Evolutionary conservation across 2,113 vertebrate genomes (phyloP).

Genomic region (Sylvia atricapilla): DNA sequence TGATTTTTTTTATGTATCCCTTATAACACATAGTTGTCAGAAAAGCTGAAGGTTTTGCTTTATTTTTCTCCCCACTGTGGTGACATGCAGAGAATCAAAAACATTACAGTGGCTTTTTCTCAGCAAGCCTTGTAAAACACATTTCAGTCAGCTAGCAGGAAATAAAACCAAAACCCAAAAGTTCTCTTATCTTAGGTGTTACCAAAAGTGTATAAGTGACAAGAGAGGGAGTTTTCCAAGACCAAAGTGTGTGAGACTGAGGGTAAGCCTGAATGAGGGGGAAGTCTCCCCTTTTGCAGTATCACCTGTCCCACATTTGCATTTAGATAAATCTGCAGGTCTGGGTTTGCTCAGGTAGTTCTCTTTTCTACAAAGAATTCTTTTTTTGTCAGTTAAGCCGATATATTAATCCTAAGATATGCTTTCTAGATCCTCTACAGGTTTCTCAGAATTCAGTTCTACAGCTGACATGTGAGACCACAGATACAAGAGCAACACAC

Average conservation of each 20-base stretch:
- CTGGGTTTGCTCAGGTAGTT: neutral
- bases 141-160: neutral
- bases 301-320: neutral
- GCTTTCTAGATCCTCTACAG: neutral
- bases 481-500: accelerated
- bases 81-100: neutral
- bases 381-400: neutral
- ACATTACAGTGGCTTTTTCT: neutral
- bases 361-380: neutral
- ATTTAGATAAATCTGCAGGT: no score
- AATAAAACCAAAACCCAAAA: neutral
- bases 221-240: neutral
- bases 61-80: neutral
- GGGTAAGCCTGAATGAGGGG: neutral
- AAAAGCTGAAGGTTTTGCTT: neutral
- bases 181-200: neutral
- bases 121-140: neutral
- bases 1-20: neutral
- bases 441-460: neutral
- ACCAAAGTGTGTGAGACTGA: neutral
- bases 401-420: neutral
- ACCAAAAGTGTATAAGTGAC: neutral
- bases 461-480: neutral
- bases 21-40: neutral
- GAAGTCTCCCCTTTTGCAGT: neutral